Evolutionary conservation across 2,888 invertebrate genomes (phyloP).

Genomic region (Lasius fuliginosus): DNA sequence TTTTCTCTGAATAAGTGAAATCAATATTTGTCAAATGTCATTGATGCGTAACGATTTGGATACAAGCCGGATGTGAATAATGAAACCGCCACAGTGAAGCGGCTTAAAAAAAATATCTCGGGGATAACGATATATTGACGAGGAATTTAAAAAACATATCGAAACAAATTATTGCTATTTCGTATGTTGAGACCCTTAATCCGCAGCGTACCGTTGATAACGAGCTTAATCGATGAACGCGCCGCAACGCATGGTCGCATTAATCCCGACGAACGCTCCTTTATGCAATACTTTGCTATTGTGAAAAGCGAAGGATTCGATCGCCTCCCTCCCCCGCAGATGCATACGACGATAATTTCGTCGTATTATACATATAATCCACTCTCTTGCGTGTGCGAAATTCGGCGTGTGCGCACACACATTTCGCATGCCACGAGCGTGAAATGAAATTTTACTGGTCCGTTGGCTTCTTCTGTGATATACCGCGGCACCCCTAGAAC

Average conservation of each 20-base stretch:
- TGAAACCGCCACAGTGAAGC: background rate
- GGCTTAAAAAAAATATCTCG: background rate
- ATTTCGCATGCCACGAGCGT: background rate
- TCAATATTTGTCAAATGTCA: background rate
- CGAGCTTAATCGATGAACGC: constrained; percentile 37
- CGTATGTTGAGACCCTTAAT: background rate
- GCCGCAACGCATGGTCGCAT: constrained; percentile 36
- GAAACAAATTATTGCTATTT: background rate
- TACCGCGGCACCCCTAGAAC: constrained; percentile 9
- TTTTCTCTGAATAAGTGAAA: background rate
- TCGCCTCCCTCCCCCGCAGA: background rate
- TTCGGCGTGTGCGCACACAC: background rate
- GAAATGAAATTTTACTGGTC: constrained; percentile 57
- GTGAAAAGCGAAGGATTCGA: background rate
- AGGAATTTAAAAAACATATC: constrained; percentile 16
- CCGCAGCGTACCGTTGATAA: constrained; percentile 4
- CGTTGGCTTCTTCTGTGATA: constrained; percentile 32
- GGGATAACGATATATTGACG: background rate
- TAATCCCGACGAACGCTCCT: constrained; percentile 57
- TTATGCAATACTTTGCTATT: constrained; percentile 12
- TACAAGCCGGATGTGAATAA: constrained; percentile 10
- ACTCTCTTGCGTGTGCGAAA: background rate
- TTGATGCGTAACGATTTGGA: background rate
- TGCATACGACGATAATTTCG: constrained; percentile 35
- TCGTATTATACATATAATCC: background rate